Evolutionary conservation across 2,888 invertebrate species (phyloP).

Genomic region (Uropetala carovei): DNA sequence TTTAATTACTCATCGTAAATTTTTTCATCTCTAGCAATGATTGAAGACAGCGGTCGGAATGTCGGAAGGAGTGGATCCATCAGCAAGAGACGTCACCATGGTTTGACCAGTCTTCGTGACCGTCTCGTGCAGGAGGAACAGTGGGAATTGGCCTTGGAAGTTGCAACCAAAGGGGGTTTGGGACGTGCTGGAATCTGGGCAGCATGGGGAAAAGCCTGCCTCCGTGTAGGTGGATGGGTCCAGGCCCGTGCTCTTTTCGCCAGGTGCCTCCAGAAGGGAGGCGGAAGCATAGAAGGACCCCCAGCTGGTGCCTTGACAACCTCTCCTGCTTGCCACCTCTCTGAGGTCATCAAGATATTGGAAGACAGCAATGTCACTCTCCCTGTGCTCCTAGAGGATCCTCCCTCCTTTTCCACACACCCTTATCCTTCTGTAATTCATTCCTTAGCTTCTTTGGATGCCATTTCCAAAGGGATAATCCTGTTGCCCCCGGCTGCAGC

Average conservation of each 20-base stretch:
- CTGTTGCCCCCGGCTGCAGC: constrained; percentile 27
- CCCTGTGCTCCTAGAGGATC: constrained; percentile 23
- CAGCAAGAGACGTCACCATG: not conserved
- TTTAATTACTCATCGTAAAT: no score
- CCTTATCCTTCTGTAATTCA: constrained; percentile 64
- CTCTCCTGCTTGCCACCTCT: constrained; percentile 66
- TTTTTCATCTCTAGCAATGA: not conserved
- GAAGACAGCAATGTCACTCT: constrained; percentile 56
- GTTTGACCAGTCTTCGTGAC: constrained; percentile 78
- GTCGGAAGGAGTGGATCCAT: constrained; percentile 18
- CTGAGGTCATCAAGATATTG: constrained; percentile 69
- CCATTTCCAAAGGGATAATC: constrained; percentile 65
- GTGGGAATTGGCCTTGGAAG: constrained; percentile 84
- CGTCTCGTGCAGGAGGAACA: constrained; percentile 88
- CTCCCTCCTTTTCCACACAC: not conserved
- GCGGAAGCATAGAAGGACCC: constrained; percentile 48
- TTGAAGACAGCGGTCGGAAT: not conserved
- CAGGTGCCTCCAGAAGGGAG: constrained; percentile 75
- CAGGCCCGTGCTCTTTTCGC: constrained; percentile 87
- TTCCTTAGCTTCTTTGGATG: constrained; percentile 64
- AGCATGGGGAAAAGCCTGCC: constrained; percentile 91
- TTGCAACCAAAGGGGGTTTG: constrained; percentile 91
- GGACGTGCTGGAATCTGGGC: constrained; percentile 88
- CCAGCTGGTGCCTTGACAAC: constrained; percentile 45
- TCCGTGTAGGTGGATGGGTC: constrained; percentile 87